Base-by-base conservation (phyloP, 2,888 invertebrate species). In the Trisateles emortualis region DNA sequence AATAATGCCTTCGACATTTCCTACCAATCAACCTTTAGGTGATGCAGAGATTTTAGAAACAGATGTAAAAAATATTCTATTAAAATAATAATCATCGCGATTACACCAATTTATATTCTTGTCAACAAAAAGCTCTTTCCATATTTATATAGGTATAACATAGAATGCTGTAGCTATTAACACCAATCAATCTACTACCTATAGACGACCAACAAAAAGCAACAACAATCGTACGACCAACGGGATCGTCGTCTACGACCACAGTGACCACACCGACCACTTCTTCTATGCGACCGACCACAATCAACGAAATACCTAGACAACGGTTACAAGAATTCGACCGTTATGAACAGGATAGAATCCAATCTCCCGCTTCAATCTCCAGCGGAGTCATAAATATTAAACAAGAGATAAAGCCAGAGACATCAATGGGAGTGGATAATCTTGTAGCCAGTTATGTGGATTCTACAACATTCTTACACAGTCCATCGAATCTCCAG, bases 381-480 rank as follows among this genome's bases (percentile, higher is more conserved):
- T 81, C 88, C 57, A 94, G 92, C 78, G 94, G 93, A 3, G 94
- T 95, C 45, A 94, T 96, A 58, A 94, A 94, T 64, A 95, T 96
- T 64, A 96, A 96, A 78, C 96, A 96, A 76, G 96, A 96, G 80
- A 91, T 92, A 2, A 92, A 93, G 48, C 93, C 93, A 1, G 94
- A 93, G 65, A 93, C 94, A 1, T 94, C 94, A 10, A 94, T 94
- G 81, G 93, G 93, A 0, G 94, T 94, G 0, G 94, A 94, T 68
- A 94, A 91, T 62, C 77, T 95, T 57, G 95, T 95, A 47, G 95
- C 95, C 38, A 94, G 95, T 68, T 96, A 95, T 76, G 96, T 96
- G 67, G 96, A 96, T 84, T 96, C 96, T 41, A 96, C 96, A 57
- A 96, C 96, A 17, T 96, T 95, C 80, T 86, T 95, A 52, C 94